A percentile compares a stretch with the other conserved stretches of the same genome.
Conservation (phyloP, 2,888 invertebrate species). For the Tholera decimalis region DNA sequence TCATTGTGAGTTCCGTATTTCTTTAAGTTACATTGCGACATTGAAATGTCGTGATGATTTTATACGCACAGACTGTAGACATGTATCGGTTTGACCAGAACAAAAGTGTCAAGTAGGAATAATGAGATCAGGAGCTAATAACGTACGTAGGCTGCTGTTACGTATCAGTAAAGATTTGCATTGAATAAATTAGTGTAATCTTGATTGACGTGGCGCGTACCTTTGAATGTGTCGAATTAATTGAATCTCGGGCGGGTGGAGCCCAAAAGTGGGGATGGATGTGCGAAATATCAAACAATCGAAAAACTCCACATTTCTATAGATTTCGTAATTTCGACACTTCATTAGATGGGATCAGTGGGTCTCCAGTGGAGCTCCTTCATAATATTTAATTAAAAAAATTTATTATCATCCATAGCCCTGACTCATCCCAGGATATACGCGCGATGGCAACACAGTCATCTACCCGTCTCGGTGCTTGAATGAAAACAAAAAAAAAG, state of each 20-base stretch:
- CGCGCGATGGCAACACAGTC: too few relatives aligned
- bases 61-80: slow-evolving; percentile 39
- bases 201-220: background rate
- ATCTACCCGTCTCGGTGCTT: too few relatives aligned
- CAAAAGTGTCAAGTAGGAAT: slow-evolving; percentile 23
- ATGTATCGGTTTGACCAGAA: slow-evolving; percentile 14
- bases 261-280: too few relatives aligned
- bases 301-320: background rate
- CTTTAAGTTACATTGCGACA: slow-evolving; percentile 58
- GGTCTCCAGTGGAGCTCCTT: background rate
- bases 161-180: background rate
- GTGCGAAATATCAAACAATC: too few relatives aligned
- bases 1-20: slow-evolving; percentile 65
- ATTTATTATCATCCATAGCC: background rate
- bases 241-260: too few relatives aligned
- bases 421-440: too few relatives aligned
- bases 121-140: background rate
- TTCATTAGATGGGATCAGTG: background rate
- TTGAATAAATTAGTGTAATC: background rate
- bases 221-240: too few relatives aligned
- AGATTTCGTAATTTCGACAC: background rate
- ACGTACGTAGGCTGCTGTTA: background rate
- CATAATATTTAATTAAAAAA: background rate
- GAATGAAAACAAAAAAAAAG: too few relatives aligned
- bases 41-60: slow-evolving; percentile 65